Percentiles rank a stretch among this genome's conserved stretches.
phyloP scores from a whole-genome alignment of 1,140 invertebrate species.

The Penaeus japonicus region DNA sequence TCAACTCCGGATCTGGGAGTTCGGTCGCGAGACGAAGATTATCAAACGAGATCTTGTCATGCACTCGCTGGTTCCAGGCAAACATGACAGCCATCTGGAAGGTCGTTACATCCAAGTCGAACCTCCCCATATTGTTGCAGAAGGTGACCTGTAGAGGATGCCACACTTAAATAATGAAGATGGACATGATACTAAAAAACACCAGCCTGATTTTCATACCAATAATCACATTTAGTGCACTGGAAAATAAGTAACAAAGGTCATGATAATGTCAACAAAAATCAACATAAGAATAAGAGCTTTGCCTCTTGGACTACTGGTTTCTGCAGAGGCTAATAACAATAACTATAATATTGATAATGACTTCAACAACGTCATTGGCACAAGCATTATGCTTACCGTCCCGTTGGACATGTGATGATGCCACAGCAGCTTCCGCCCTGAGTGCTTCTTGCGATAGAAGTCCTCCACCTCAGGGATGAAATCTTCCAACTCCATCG shows the following conservation, averaged over 20 bases:
- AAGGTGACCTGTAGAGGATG: slow-evolving; percentile 81
- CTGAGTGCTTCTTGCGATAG: slow-evolving; percentile 95
- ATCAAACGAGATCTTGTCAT: slow-evolving; percentile 93
- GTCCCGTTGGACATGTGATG: slow-evolving; percentile 99
- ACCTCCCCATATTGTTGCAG: slow-evolving; percentile 89
- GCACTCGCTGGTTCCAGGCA: slow-evolving; percentile 95
- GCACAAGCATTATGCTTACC: slow-evolving; percentile 63
- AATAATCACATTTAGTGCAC: too few species aligned
- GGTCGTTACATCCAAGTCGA: slow-evolving; percentile 98
- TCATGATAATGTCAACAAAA: too few species aligned
- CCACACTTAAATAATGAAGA: too few species aligned
- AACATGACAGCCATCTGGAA: slow-evolving; percentile 99
- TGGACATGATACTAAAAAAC: too few species aligned
- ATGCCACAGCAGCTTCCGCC: slow-evolving; percentile 99
- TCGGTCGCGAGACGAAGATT: slow-evolving; percentile 95
- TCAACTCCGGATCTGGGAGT: slow-evolving; percentile 93
- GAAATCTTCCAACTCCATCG: slow-evolving; percentile 96
- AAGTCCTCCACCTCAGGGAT: slow-evolving; percentile 97
- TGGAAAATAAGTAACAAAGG: too few species aligned
- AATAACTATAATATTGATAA: too few species aligned
- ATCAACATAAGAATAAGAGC: too few species aligned
- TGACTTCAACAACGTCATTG: too few species aligned
- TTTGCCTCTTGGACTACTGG: too few species aligned
- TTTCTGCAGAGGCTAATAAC: too few species aligned
- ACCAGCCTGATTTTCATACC: too few species aligned